Evolutionary conservation across 2,888 invertebrate genomes (phyloP).

Genomic region (Orchestes rusci): DNA sequence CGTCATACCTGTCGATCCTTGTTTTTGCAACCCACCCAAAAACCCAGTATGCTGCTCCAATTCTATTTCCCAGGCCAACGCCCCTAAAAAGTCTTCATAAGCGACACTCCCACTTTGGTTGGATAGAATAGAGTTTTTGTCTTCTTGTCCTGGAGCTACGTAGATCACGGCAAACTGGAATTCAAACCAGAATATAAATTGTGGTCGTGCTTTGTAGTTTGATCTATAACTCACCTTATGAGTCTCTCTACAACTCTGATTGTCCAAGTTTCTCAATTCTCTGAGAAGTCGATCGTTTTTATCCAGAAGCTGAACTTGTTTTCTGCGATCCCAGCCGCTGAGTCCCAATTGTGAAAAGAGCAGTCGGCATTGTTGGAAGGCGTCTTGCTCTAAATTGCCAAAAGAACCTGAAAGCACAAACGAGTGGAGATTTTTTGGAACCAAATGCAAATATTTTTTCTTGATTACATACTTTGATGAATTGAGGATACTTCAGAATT

Average conservation of each 20-base stretch:
- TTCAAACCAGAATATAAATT: background rate
- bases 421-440: too few relatives aligned
- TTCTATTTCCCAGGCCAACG: constrained; percentile 77
- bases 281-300: constrained; percentile 84
- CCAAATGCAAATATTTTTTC: background rate
- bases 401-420: constrained; percentile 6
- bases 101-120: constrained; percentile 89
- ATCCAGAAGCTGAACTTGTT: constrained; percentile 75
- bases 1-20: constrained; percentile 82
- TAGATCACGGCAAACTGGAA: constrained; percentile 84
- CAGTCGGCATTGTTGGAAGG: constrained; percentile 80
- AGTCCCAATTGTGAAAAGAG: constrained; percentile 89
- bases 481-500: constrained; percentile 13
- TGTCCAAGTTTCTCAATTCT: constrained; percentile 88
- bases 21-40: constrained; percentile 86
- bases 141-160: constrained; percentile 95
- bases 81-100: constrained; percentile 74
- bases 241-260: constrained; percentile 84
- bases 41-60: constrained; percentile 93
- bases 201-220: background rate
- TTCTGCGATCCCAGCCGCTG: constrained; percentile 81
- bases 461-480: constrained; percentile 29
- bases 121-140: constrained; percentile 85
- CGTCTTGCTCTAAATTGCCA: constrained; percentile 34
- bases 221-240: constrained; percentile 56